Percentiles rank a stretch among this genome's conserved stretches.
Evolutionary conservation across 2,888 invertebrate genomes (phyloP).

Genomic region (Limnephilus lunatus): DNA sequence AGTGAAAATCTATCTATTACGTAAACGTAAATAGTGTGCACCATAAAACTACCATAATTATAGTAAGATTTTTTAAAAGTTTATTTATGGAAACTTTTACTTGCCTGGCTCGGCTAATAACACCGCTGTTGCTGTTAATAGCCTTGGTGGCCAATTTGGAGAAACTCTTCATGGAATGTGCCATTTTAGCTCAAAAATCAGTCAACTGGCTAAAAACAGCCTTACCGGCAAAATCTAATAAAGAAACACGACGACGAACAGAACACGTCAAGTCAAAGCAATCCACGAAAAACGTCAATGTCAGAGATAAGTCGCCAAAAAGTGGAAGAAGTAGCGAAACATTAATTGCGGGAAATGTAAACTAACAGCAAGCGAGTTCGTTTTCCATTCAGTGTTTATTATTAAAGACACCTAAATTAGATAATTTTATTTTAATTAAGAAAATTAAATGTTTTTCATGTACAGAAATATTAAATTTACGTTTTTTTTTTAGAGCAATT

Average conservation of each 20-base stretch:
- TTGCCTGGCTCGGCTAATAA: slow-evolving; percentile 59
- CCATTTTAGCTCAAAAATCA: slow-evolving; percentile 38
- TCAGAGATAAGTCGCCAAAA: slow-evolving; percentile 24
- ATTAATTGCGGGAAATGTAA: background rate
- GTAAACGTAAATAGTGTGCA: background rate
- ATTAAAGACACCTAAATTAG: background rate
- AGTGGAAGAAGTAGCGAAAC: slow-evolving; percentile 3
- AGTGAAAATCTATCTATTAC: background rate
- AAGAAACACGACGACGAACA: slow-evolving; percentile 2
- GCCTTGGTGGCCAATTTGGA: slow-evolving; percentile 56
- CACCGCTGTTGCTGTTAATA: slow-evolving; percentile 44
- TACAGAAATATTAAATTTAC: background rate
- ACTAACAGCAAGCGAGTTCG: background rate
- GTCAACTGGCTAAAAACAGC: background rate
- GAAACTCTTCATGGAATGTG: slow-evolving; percentile 55
- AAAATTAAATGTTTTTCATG: background rate
- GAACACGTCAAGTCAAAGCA: background rate
- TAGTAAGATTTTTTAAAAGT: background rate
- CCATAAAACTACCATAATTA: background rate
- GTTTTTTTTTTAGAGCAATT: background rate
- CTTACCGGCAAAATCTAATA: slow-evolving; percentile 31
- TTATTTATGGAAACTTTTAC: slow-evolving; percentile 14
- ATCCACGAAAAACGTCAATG: slow-evolving; percentile 8
- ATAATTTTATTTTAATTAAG: background rate
- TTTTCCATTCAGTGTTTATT: background rate